phyloP scores from a whole-genome alignment of 1,140 invertebrate species.

The Caerostris darwini region DNA sequence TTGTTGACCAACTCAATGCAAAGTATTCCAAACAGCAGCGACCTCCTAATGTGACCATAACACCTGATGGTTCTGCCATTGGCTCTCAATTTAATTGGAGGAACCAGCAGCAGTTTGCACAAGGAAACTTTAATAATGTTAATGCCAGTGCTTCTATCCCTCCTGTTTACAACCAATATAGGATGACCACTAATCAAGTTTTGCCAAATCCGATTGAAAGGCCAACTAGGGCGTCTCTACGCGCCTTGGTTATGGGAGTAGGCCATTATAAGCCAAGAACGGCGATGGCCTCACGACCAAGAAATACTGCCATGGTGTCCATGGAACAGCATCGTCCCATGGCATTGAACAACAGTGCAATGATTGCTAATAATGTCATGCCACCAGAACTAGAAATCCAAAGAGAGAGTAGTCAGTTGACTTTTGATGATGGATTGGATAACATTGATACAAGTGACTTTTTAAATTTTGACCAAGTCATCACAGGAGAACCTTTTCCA shows the following conservation, averaged over 20 bases:
- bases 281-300: neutral
- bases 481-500: slow-evolving; percentile 63
- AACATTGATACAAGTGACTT: slow-evolving; percentile 76
- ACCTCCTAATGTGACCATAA: slow-evolving; percentile 67
- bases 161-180: slow-evolving; percentile 57
- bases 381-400: slow-evolving; percentile 44
- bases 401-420: slow-evolving; percentile 69
- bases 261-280: slow-evolving; percentile 30
- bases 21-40: slow-evolving; percentile 47
- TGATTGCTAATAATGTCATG: slow-evolving; percentile 11
- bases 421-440: slow-evolving; percentile 77
- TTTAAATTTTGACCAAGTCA: slow-evolving; percentile 75
- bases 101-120: slow-evolving; percentile 26
- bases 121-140: slow-evolving; percentile 46
- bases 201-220: neutral
- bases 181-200: slow-evolving; percentile 43
- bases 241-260: slow-evolving; percentile 4
- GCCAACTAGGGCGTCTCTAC: neutral
- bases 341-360: slow-evolving; percentile 31
- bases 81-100: slow-evolving; percentile 1
- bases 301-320: slow-evolving; percentile 13
- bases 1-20: slow-evolving; percentile 51
- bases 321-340: slow-evolving; percentile 40
- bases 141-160: neutral
- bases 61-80: slow-evolving; percentile 56